phyloP scores from a whole-genome alignment of 1,140 invertebrate species.

The Ceratosolen fusciceps region DNA sequence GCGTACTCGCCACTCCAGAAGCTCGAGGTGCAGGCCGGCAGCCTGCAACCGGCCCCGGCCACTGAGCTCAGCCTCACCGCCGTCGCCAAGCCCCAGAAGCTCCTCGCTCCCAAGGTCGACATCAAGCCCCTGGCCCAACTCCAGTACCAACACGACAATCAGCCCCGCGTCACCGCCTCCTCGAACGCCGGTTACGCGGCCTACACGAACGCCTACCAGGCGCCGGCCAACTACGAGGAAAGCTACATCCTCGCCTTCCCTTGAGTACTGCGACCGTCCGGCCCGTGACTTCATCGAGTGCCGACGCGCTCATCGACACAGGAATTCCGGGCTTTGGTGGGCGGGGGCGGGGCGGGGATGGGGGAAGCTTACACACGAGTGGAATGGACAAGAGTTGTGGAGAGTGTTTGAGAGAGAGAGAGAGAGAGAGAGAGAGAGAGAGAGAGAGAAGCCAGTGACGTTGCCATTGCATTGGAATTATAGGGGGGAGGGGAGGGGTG shows the following conservation, averaged over 20 bases:
- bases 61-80: not conserved
- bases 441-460: not conserved
- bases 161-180: constrained; percentile 31
- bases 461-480: too few species aligned
- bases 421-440: not conserved
- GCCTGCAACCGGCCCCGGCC: constrained; percentile 35
- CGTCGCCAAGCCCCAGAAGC: constrained; percentile 28
- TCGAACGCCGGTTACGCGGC: constrained; percentile 51
- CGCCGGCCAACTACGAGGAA: constrained; percentile 51
- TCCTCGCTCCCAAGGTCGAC: constrained; percentile 50
- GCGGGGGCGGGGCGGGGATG: not conserved
- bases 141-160: constrained; percentile 61
- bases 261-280: not conserved
- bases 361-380: not conserved
- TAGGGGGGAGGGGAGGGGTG: too few species aligned
- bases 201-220: constrained; percentile 59
- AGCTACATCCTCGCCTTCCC: constrained; percentile 63
- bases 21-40: constrained; percentile 58
- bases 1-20: constrained; percentile 70
- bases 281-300: not conserved
- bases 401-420: not conserved
- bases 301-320: not conserved
- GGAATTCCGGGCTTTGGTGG: not conserved
- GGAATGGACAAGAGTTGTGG: too few species aligned
- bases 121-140: constrained; percentile 61